Conservation (phyloP, 2,888 invertebrate species). For the Anaspis maculata region DNA sequence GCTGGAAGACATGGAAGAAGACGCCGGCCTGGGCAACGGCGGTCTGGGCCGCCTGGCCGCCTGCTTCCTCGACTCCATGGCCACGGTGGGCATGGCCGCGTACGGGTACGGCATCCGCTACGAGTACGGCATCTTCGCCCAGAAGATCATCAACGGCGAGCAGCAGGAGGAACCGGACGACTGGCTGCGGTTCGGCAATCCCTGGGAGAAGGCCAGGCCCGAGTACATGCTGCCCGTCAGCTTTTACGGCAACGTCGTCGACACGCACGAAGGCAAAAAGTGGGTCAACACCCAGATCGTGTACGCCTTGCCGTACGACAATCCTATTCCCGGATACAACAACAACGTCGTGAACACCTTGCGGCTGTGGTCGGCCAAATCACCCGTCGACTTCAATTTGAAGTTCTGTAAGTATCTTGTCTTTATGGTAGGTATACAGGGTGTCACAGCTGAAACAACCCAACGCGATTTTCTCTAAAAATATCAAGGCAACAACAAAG, state of each 20-base stretch:
- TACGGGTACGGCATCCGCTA: conserved; percentile 97
- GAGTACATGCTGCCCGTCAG: conserved; percentile 96
- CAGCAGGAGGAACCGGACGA: conserved; percentile 98
- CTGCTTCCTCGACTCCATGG: conserved; percentile 98
- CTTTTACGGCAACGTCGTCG: conserved; percentile 91
- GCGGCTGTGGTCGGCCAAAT: conserved; percentile 96
- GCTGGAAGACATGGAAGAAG: conserved; percentile 94
- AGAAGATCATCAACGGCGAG: conserved; percentile 91
- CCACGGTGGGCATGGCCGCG: conserved; percentile 92
- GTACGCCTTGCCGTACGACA: conserved; percentile 98
- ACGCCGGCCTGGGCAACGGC: conserved; percentile 97
- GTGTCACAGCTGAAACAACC: too few relatives aligned
- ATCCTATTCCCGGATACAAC: conserved; percentile 94
- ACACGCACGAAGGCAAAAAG: conserved; percentile 76
- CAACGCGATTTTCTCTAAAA: too few relatives aligned
- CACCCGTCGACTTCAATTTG: conserved; percentile 88
- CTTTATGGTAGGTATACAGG: too few relatives aligned
- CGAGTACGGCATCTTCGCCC: conserved; percentile 98
- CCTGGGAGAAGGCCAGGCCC: conserved; percentile 99
- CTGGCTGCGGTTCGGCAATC: conserved; percentile 96
- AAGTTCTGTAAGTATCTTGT: conserved; percentile 80
- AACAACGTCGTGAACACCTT: conserved; percentile 98
- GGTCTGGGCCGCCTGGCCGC: conserved; percentile 96
- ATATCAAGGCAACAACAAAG: too few relatives aligned
- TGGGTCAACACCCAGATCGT: conserved; percentile 96